Evolutionary conservation across 2,888 invertebrate species (phyloP).

Genomic region (Synanthedon andrenaeformis): DNA sequence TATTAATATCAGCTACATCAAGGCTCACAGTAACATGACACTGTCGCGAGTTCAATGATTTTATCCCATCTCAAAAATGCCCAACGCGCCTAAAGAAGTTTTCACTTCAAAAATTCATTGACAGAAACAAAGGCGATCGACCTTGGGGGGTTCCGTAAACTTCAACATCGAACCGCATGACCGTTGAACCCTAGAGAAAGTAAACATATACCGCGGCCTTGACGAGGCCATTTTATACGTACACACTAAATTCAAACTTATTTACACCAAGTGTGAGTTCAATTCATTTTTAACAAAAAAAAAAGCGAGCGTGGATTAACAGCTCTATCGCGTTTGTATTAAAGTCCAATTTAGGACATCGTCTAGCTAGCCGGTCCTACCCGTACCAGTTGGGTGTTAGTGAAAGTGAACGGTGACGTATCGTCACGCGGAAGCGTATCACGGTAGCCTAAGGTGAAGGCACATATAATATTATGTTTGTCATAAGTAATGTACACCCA

Average conservation of each 20-base stretch:
- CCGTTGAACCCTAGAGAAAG: constrained; percentile 64
- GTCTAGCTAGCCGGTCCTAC: constrained; percentile 21
- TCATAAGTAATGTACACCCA: constrained; percentile 21
- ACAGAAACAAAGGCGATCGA: constrained; percentile 13
- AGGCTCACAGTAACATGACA: too few species aligned
- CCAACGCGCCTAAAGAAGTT: too few species aligned
- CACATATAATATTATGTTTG: constrained; percentile 27
- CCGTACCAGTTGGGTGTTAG: constrained; percentile 28
- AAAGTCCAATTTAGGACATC: constrained; percentile 23
- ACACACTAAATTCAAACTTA: constrained; percentile 21
- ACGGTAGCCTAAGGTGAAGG: constrained; percentile 45
- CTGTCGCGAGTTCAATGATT: too few species aligned
- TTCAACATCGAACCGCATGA: constrained; percentile 30
- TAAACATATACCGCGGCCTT: constrained; percentile 55
- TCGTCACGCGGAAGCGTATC: constrained; percentile 47
- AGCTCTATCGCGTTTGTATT: too few species aligned
- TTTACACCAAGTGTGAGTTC: constrained; percentile 6
- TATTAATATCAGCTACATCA: too few species aligned
- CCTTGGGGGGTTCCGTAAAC: constrained; percentile 36
- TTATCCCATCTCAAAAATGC: too few species aligned
- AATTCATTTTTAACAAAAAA: too few species aligned
- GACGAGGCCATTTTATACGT: constrained; percentile 36
- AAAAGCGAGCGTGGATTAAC: too few species aligned
- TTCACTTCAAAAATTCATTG: background rate
- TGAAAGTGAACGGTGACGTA: constrained; percentile 59